A percentile compares a stretch with the other conserved stretches of the same genome.
These are phyloP conservation scores for Phortica okadai DNA, from an alignment of 2,888 invertebrate genomes.

Conservation along the genomic window DNA sequence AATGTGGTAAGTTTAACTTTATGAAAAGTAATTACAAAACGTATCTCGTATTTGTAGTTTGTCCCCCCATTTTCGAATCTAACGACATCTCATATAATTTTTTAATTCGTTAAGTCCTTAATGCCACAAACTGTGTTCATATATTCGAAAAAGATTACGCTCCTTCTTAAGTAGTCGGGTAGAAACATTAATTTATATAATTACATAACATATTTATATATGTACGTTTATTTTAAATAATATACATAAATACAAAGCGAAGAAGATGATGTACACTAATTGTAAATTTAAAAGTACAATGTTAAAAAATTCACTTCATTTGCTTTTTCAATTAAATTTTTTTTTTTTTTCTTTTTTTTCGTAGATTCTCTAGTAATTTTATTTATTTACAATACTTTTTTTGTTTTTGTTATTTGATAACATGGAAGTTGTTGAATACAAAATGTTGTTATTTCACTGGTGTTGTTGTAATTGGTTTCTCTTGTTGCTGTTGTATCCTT, in stretches of 20 bases:
- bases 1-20: slow-evolving; percentile 72
- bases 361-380: background rate
- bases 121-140: background rate
- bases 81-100: background rate
- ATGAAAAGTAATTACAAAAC: too few species aligned
- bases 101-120: background rate
- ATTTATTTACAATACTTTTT: slow-evolving; percentile 20
- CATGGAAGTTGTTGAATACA: slow-evolving; percentile 23
- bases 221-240: slow-evolving; percentile 12
- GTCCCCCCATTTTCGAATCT: too few species aligned
- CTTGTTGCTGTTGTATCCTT: slow-evolving; percentile 34
- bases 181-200: background rate
- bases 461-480: slow-evolving; percentile 24
- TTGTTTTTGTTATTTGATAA: slow-evolving; percentile 25
- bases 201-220: slow-evolving; percentile 8
- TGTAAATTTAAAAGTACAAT: slow-evolving; percentile 16
- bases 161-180: background rate
- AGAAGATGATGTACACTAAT: slow-evolving; percentile 38
- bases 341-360: slow-evolving; percentile 11
- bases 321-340: slow-evolving; percentile 19
- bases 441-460: background rate
- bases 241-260: slow-evolving; percentile 31
- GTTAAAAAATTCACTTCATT: background rate
- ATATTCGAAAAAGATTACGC: background rate
- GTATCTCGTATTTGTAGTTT: too few species aligned